Percentiles rank a stretch among this genome's conserved stretches.
Conservation (phyloP, 92 coral and sea anemone genomes). For the Ricordea florida region DNA sequence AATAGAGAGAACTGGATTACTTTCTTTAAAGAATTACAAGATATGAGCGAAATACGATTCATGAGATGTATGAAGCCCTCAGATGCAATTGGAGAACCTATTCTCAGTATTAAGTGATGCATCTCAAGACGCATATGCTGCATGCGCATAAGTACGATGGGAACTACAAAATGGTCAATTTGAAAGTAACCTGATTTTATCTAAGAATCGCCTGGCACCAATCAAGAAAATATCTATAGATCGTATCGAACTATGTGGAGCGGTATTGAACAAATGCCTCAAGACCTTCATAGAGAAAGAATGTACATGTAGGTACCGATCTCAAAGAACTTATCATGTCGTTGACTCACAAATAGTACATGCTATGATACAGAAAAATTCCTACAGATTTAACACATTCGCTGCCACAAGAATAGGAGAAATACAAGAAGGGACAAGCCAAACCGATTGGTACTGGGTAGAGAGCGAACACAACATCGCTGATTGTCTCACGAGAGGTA, state of each 20-base stretch:
- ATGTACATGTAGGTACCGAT: conserved; percentile 13
- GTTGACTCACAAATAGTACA: conserved; percentile 61
- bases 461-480: conserved; percentile 54
- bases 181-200: conserved; percentile 19
- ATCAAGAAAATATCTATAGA: conserved; percentile 47
- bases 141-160: conserved; percentile 66
- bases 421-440: conserved; percentile 45
- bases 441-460: conserved; percentile 57
- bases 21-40: conserved; percentile 48
- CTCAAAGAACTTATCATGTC: conserved; percentile 25
- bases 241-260: conserved; percentile 55
- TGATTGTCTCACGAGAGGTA: conserved; percentile 61
- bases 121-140: conserved; percentile 60
- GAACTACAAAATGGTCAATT: conserved; percentile 14
- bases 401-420: conserved; percentile 71
- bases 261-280: conserved; percentile 36
- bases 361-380: too few species aligned
- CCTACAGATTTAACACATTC: conserved; percentile 65
- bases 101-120: conserved; percentile 63
- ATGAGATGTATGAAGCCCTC: conserved; percentile 56
- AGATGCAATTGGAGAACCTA: conserved; percentile 46
- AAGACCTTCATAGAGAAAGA: conserved; percentile 47
- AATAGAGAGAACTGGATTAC: conserved; percentile 35
- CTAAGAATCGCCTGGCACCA: conserved; percentile 59
- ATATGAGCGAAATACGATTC: conserved; percentile 46